phyloP scores from a whole-genome alignment of 1,140 invertebrate species.

The Sycophaga agraensis region DNA sequence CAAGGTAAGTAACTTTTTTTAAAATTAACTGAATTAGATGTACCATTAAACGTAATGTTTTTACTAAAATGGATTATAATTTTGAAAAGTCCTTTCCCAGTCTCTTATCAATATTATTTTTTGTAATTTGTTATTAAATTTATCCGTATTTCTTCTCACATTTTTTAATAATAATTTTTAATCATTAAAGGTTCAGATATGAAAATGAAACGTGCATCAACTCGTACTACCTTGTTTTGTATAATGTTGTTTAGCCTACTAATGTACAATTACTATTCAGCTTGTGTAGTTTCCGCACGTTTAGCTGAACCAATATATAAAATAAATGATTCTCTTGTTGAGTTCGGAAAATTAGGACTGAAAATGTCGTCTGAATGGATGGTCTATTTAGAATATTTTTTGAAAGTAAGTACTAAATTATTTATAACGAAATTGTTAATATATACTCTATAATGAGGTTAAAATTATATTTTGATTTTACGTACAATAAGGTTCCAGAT shows the following conservation, averaged over 20 bases:
- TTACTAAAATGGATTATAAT: too few species aligned
- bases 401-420: constrained; percentile 38
- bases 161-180: too few species aligned
- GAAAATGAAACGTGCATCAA: constrained; percentile 9
- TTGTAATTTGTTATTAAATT: too few species aligned
- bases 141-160: too few species aligned
- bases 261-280: constrained; percentile 51
- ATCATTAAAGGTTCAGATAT: constrained; percentile 12
- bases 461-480: background rate
- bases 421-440: too few species aligned
- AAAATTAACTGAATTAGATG: too few species aligned
- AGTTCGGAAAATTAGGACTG: constrained; percentile 41
- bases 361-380: constrained; percentile 44
- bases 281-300: constrained; percentile 46
- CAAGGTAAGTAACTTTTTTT: constrained; percentile 9
- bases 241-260: constrained; percentile 43
- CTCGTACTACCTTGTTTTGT: constrained; percentile 38
- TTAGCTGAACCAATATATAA: constrained; percentile 46
- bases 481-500: constrained; percentile 14
- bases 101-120: too few species aligned
- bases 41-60: too few species aligned
- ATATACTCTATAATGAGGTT: too few species aligned
- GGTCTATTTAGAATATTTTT: constrained; percentile 41
- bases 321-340: constrained; percentile 48
- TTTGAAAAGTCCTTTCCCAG: too few species aligned